Conservation (phyloP, 2,113 vertebrate genomes). For the Nematolebias whitei region DNA sequence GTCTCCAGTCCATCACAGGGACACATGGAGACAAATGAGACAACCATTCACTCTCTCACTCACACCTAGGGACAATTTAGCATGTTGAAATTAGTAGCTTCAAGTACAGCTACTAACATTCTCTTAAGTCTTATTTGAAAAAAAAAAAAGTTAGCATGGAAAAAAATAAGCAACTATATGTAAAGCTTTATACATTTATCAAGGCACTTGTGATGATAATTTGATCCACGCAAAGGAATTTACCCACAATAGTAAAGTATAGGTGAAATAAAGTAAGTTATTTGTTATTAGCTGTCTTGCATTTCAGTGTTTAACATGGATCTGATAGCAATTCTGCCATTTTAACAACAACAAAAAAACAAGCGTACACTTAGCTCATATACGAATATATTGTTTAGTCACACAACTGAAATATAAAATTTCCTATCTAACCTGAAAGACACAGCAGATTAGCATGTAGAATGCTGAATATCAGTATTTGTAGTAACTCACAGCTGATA, state of each 20-base stretch:
- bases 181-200: background rate
- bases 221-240: background rate
- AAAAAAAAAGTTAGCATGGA: background rate
- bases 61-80: too few species aligned
- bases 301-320: background rate
- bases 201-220: too few species aligned
- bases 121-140: background rate
- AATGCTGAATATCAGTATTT: constrained; percentile 23
- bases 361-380: background rate
- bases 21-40: too few species aligned
- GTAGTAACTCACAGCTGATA: constrained; percentile 12
- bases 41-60: too few species aligned
- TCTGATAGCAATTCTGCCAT: background rate
- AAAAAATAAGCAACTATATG: background rate
- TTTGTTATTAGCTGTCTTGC: background rate
- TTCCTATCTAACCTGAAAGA: constrained; percentile 12
- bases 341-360: constrained; percentile 6
- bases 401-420: constrained; percentile 9
- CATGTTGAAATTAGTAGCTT: background rate
- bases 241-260: background rate
- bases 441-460: background rate
- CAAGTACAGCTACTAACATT: background rate
- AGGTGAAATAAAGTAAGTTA: background rate
- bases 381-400: background rate
- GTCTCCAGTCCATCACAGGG: too few species aligned